Evolutionary conservation across 2,797 vertebrate species (phyloP).

Genomic region (Gymnothorax javanicus): DNA sequence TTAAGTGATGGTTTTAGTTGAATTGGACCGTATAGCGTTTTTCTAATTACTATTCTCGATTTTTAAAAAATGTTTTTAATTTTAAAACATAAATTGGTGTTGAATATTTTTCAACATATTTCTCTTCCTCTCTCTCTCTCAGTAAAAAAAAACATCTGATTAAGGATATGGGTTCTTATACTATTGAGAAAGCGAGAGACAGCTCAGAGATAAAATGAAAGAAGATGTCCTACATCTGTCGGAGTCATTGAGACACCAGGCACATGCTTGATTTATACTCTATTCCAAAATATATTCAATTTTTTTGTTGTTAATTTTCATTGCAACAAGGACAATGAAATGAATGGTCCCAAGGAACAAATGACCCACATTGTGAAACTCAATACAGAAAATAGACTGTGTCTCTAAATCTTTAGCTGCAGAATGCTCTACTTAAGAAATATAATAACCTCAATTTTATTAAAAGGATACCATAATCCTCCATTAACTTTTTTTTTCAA

Average conservation of each 20-base stretch:
- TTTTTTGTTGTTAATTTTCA: conserved; percentile 75
- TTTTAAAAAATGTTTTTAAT: neutral
- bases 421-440: conserved; percentile 68
- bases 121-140: too few relatives aligned
- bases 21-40: neutral
- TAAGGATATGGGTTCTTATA: conserved; percentile 11
- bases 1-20: neutral
- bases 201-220: conserved; percentile 74
- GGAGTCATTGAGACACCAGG: conserved; percentile 73
- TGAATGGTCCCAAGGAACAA: conserved; percentile 64
- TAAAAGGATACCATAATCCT: conserved; percentile 51
- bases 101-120: neutral
- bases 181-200: conserved; percentile 46
- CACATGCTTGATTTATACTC: conserved; percentile 81
- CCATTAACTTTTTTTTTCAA: conserved; percentile 49
- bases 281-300: conserved; percentile 65
- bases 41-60: neutral
- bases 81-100: too few relatives aligned
- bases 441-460: conserved; percentile 63
- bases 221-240: conserved; percentile 82
- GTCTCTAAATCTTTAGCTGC: conserved; percentile 13
- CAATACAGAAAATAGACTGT: conserved; percentile 55
- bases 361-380: conserved; percentile 74
- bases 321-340: conserved; percentile 81
- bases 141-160: neutral